phyloP scores from a whole-genome alignment of 2,797 vertebrate species.

The Diplodus puntazzo region DNA sequence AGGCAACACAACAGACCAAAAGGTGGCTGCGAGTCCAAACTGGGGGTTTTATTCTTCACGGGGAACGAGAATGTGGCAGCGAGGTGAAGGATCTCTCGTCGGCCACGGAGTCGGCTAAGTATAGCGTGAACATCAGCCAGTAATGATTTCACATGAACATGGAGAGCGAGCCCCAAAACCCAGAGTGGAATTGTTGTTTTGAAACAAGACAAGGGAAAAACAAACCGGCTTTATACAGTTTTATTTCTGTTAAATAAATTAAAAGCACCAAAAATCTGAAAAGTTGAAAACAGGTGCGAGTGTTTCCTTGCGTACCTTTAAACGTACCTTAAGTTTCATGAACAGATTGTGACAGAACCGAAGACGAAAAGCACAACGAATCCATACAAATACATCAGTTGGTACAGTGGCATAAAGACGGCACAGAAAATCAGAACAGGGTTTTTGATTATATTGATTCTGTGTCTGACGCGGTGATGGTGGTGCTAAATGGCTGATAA shows the following conservation, averaged over 20 bases:
- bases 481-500: constrained; percentile 8
- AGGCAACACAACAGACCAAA: constrained; percentile 46
- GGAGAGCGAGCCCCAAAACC: constrained; percentile 45
- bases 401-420: constrained; percentile 49
- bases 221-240: constrained; percentile 62
- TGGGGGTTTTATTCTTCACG: constrained; percentile 73
- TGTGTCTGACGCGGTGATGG: constrained; percentile 30
- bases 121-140: constrained; percentile 73
- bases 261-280: constrained; percentile 80
- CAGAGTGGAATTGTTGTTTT: not conserved
- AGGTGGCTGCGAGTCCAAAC: constrained; percentile 25
- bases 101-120: constrained; percentile 61
- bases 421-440: constrained; percentile 38
- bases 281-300: constrained; percentile 72
- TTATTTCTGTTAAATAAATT: constrained; percentile 90
- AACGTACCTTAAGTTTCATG: constrained; percentile 68
- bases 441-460: constrained; percentile 36
- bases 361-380: constrained; percentile 52
- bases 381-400: constrained; percentile 52
- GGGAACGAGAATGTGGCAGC: constrained; percentile 76
- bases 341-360: constrained; percentile 64
- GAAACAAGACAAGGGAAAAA: constrained; percentile 10
- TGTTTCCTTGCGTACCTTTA: constrained; percentile 72
- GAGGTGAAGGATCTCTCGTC: constrained; percentile 71
- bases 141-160: constrained; percentile 74